Base-by-base conservation (phyloP, 2,797 vertebrate genomes). In the Telmatherina bonti region DNA sequence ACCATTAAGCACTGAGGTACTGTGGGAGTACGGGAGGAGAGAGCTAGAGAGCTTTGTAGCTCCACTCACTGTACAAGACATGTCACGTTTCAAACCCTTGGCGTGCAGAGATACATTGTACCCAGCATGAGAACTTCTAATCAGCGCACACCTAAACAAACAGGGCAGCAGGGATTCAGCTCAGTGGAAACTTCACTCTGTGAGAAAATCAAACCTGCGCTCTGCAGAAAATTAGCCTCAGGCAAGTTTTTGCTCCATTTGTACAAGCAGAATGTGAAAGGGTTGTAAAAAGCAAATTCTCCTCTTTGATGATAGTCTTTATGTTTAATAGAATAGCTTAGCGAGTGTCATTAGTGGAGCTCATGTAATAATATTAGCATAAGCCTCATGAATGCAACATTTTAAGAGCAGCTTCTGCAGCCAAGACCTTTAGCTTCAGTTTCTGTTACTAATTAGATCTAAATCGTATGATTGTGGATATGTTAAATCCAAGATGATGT, bases 101-200 rank as follows among this genome's bases (percentile, higher is more conserved):
- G 85, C 85, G 86, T 67, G 86, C 87, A 41, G 67, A 87, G 81
- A 86, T 89, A 90, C 88, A 86, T 87, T 73, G 88, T 86, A 85
- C 92, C 78, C 92, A 93, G 92, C 92, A 80, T 95, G 94, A 86
- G 94, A 95, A 94, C 92, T 93, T 93, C 92, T 94, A 94, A 95
- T 95, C 94, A 94, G 93, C 80, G 70, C 82, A 93, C 94, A 95
- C 93, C 94, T 95, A 94, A 95, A 93, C 90, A 95, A 94, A 95
- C 93, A 94, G 88, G 88, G 92, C 91, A 82, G 88, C 91, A 74
- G 91, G 92, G 89, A 90, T 86, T 85, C 90, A 26, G 85, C 86
- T 78, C 76, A 51, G 84, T 91, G 90, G 91, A 92, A 93, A 92
- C 88, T 92, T 91, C 86, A 74, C 86, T 88, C 86, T 92, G 91